Evolutionary conservation across 2,113 vertebrate genomes (phyloP).

Genomic region (Dendropsophus ebraccatus): DNA sequence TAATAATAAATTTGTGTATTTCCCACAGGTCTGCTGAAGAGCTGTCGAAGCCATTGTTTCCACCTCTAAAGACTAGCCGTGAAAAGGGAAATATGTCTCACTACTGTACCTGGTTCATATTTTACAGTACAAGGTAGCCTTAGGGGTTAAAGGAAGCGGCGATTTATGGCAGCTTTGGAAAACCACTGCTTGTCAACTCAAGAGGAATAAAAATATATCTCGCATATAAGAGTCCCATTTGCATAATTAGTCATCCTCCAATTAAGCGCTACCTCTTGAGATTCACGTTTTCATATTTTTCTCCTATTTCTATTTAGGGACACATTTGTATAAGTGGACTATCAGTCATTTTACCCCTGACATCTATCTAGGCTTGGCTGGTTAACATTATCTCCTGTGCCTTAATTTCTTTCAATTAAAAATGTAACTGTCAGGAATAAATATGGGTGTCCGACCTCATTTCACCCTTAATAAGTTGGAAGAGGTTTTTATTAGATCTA

Average conservation of each 20-base stretch:
- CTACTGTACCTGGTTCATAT: background rate
- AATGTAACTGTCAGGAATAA: background rate
- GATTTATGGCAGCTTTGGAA: slow-evolving; percentile 4
- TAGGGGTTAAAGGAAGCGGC: slow-evolving; percentile 1
- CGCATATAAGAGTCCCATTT: slow-evolving; percentile 22
- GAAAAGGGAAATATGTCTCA: background rate
- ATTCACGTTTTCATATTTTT: slow-evolving; percentile 21
- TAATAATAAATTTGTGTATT: slow-evolving; percentile 8
- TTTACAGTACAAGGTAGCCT: background rate
- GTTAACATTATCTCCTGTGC: slow-evolving; percentile 4
- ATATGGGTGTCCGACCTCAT: background rate
- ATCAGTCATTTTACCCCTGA: slow-evolving; percentile 3
- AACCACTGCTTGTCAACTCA: background rate
- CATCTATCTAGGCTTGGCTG: background rate
- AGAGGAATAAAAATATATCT: slow-evolving; percentile 34
- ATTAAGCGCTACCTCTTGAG: slow-evolving; percentile 43
- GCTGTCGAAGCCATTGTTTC: background rate
- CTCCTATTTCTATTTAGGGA: slow-evolving; percentile 18
- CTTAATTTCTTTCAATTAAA: slow-evolving; percentile 34
- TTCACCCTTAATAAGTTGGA: background rate
- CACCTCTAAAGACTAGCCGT: background rate
- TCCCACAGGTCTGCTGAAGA: background rate
- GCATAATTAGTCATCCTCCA: slow-evolving; percentile 51
- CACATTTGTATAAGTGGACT: slow-evolving; percentile 2
- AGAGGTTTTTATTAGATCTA: background rate